Base-by-base conservation (phyloP, 2,113 vertebrate genomes). In the Pristiophorus japonicus region DNA sequence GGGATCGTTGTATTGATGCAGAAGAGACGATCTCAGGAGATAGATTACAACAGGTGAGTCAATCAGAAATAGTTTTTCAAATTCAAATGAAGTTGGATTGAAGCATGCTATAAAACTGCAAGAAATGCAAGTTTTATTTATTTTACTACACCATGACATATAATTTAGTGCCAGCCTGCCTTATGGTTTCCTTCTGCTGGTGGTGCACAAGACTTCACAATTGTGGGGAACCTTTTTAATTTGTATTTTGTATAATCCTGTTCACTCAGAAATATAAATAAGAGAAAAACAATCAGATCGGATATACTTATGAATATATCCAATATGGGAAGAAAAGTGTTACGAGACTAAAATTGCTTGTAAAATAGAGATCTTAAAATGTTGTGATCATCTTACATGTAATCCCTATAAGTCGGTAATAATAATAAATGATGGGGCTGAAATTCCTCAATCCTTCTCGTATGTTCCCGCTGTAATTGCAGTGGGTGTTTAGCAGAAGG, bases 111-210 rank as follows among this genome's bases (percentile, higher is more conserved):
- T 92, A 92, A 92, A 91, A 92, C 24, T 63, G 27, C 34, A 65
- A 38, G 59, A 92, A 63, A 92, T 92, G 59, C n/a, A n/a, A 63
- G 65, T 92, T 92, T 63, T 92, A 92, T 92, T 92, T n/a, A n/a
- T 91, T 24, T 90, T 90, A 59, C 30, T 59, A 59, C 4, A 59
- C 6, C 4, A 45, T 92, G 88, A 0, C 34, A 65, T n/a, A 63
- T 65, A 63, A 92, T 65, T 92, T 22, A 63, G 88, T 63, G 88
- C 62, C 88, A 65, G 18, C 1, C 34, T 65, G 59, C 20, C 88
- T 63, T 65, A 8, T 3, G n/a, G 88, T 62, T 92, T 63, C 59
- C 63, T 92, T 92, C 18, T 65, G 30, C 16, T 92, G 88, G 0
- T 34, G 16, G 16, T 20, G 59, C n/a, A 92, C 3, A 38, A 38